These are phyloP conservation scores for Myrmophylax atrothorax DNA, from an alignment of 2,113 vertebrate genomes.

Conservation along the genomic window DNA sequence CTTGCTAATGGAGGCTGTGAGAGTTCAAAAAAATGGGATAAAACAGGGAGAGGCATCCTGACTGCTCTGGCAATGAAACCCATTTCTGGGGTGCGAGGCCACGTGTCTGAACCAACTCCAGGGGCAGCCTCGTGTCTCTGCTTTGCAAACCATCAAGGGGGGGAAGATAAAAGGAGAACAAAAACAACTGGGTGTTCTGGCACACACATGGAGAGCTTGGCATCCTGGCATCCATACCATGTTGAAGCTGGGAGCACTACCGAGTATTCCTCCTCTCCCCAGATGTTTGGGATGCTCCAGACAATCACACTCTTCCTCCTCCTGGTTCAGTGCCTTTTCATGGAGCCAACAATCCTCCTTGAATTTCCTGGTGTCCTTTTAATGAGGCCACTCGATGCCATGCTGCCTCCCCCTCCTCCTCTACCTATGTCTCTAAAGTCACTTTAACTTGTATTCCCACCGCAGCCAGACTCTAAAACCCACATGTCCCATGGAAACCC, in stretches of 20 bases:
- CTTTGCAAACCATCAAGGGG: not conserved
- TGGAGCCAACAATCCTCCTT: not conserved
- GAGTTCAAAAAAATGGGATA: not conserved
- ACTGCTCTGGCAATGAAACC: not conserved
- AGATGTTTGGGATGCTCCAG: not conserved
- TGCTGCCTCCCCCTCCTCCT: not conserved
- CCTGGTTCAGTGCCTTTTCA: not conserved
- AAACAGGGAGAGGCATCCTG: not conserved
- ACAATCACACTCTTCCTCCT: not conserved
- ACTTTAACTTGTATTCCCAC: not conserved
- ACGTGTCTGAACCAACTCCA: not conserved
- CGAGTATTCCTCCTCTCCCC: not conserved
- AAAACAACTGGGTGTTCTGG: not conserved
- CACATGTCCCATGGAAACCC: not conserved
- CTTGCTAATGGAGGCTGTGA: not conserved
- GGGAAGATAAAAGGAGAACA: not conserved
- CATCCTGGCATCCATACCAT: accelerated
- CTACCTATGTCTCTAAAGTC: not conserved
- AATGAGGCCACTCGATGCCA: not conserved
- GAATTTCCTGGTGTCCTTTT: not conserved
- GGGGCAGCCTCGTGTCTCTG: not conserved
- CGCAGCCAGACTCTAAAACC: not conserved
- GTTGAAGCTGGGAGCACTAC: accelerated
- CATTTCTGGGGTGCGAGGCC: not conserved
- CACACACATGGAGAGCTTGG: not conserved